Percentiles rank a stretch among this genome's conserved stretches.
Conservation (phyloP, 1,140 invertebrate species). For the Drosophila carrolli region DNA sequence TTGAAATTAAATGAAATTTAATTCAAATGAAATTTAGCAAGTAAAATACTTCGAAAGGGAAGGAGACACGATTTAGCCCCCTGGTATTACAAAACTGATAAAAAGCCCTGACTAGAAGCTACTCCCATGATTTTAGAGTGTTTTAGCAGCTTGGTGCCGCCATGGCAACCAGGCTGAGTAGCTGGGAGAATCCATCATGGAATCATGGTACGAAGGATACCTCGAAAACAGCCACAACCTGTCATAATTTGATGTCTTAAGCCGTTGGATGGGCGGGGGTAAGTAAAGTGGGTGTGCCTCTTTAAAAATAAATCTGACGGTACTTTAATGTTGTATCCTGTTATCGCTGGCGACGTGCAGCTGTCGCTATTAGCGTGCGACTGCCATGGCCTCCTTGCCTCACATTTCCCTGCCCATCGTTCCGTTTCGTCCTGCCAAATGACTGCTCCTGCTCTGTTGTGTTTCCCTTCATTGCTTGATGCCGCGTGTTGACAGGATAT, state of each 20-base stretch:
- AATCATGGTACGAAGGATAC: constrained; percentile 8
- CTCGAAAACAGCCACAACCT: constrained; percentile 65
- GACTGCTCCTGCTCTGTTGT: constrained; percentile 25
- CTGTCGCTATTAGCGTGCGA: constrained; percentile 73
- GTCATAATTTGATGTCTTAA: constrained; percentile 77
- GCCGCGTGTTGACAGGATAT: constrained; percentile 77
- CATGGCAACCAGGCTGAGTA: constrained; percentile 15
- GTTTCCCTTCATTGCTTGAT: constrained; percentile 38
- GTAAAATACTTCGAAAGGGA: too few species aligned
- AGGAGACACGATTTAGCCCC: neutral
- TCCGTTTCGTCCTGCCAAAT: constrained; percentile 36
- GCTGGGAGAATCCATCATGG: constrained; percentile 21
- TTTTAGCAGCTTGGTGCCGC: constrained; percentile 21
- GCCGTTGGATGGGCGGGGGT: constrained; percentile 12
- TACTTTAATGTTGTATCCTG: constrained; percentile 69
- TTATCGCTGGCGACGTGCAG: constrained; percentile 71
- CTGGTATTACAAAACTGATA: neutral
- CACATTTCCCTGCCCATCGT: neutral
- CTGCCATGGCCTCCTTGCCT: constrained; percentile 22
- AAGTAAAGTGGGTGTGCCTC: constrained; percentile 40
- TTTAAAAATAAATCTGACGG: constrained; percentile 74
- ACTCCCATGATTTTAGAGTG: constrained; percentile 1
- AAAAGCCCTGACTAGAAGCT: neutral
- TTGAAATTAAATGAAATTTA: too few species aligned
- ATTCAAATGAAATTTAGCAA: too few species aligned